Evolutionary conservation across 2,797 vertebrate species (phyloP).

Genomic region (Lophius americanus): DNA sequence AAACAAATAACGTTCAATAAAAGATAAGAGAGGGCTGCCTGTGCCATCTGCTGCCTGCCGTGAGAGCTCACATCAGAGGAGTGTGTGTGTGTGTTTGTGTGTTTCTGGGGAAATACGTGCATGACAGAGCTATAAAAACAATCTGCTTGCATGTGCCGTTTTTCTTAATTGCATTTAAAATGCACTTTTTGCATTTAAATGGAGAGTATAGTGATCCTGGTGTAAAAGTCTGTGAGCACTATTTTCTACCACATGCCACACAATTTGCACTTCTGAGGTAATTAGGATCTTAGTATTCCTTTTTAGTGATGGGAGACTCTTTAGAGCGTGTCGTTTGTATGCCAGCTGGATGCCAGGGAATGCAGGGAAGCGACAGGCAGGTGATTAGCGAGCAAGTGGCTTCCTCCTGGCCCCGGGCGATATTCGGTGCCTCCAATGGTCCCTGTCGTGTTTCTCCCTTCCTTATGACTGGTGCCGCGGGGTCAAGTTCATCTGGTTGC

Average conservation of each 20-base stretch:
- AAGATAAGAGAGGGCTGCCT: slow-evolving; percentile 71
- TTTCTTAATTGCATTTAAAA: slow-evolving; percentile 9
- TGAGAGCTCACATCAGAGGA: slow-evolving; percentile 49
- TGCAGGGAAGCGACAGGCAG: slow-evolving; percentile 74
- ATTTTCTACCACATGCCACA: slow-evolving; percentile 15
- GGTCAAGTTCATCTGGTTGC: slow-evolving; percentile 66
- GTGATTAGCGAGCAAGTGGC: slow-evolving; percentile 73
- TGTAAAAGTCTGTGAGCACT: neutral
- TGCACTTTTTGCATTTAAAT: slow-evolving; percentile 7
- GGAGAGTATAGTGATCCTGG: slow-evolving; percentile 3
- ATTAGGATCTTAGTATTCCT: slow-evolving; percentile 44
- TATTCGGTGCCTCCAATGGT: slow-evolving; percentile 49
- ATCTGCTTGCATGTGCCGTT: slow-evolving; percentile 10
- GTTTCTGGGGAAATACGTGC: slow-evolving; percentile 9
- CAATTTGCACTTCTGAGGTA: slow-evolving; percentile 35
- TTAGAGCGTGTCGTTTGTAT: slow-evolving; percentile 49
- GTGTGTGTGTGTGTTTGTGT: slow-evolving; percentile 17
- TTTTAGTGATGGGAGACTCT: slow-evolving; percentile 49
- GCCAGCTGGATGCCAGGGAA: slow-evolving; percentile 72
- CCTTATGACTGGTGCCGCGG: slow-evolving; percentile 48
- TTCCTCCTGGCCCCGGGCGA: slow-evolving; percentile 65
- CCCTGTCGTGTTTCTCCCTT: slow-evolving; percentile 56
- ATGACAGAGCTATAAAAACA: slow-evolving; percentile 9
- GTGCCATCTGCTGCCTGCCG: slow-evolving; percentile 75
- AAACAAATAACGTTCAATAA: slow-evolving; percentile 79